Base-by-base conservation (phyloP, 2,888 invertebrate genomes). In the Orchesellides sinensis region DNA sequence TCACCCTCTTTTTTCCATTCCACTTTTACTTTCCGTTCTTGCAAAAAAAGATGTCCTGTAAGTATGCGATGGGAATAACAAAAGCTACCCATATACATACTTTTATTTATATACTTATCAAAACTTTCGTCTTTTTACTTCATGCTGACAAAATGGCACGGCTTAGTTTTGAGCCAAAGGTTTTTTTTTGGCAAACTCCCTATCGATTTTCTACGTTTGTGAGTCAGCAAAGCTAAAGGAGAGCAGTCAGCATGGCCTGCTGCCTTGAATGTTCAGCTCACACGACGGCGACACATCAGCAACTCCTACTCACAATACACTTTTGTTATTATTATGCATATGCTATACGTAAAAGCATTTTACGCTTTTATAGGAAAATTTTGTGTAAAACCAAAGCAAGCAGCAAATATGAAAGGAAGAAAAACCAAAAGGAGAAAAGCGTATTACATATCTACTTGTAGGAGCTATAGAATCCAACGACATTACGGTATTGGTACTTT, bases 241-340 rank as follows among this genome's bases (percentile, higher is more conserved):
- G 82, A 82, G 65, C 75, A 82, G 82, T 82, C 82, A 82, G 82
- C 82, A 75, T n/a, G n/a, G 74, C 61, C 82, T n/a, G n/a, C n/a
- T n/a, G n/a, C n/a, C n/a, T n/a, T n/a, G n/a, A n/a, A n/a, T n/a
- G n/a, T n/a, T n/a, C n/a, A n/a, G n/a, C n/a, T 75, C 74, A 81
- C 74, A 81, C 74, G 75, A 75, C 82, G n/a, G n/a, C n/a, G 82
- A 82, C 82, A 82, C 82, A 82, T 82, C 82, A 82, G 70, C 82
- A 19, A 29, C 29, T 29, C 54, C 21, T 8, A 32, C 70, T 32
- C 32, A 8, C 70, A 72, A n/a, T 61, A 77, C 40, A 68, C 75
- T 47, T 72, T 56, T 10, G 40, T 54, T 59, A 72, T 59, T 40
- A 47, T 21, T 21, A 29, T 14, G 17, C 8, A 4, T 40, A 40